These are phyloP conservation scores for Synanthedon vespiformis DNA, from an alignment of 2,888 invertebrate species.

Conservation along the genomic window DNA sequence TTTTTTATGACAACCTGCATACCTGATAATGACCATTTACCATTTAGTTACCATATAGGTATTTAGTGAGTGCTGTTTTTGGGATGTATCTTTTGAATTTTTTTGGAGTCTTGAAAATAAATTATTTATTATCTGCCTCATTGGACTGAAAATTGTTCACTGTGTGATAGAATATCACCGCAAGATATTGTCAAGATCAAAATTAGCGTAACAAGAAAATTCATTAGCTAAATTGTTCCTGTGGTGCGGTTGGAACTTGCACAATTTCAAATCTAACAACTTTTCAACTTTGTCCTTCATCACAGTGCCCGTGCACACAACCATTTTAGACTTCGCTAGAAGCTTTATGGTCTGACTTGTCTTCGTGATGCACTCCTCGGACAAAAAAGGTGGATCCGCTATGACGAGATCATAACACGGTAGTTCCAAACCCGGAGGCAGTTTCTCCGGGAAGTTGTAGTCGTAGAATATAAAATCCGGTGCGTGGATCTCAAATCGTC, in stretches of 20 bases:
- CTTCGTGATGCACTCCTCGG: constrained; percentile 91
- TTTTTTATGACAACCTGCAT: too few relatives aligned
- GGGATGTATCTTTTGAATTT: not conserved
- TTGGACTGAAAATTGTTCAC: not conserved
- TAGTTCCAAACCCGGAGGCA: constrained; percentile 71
- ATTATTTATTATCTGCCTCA: not conserved
- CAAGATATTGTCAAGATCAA: constrained; percentile 72
- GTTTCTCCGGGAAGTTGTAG: constrained; percentile 81
- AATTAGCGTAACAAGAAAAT: constrained; percentile 92
- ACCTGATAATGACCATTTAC: too few relatives aligned
- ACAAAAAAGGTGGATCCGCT: constrained; percentile 95
- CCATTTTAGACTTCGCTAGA: constrained; percentile 79
- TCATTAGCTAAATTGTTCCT: constrained; percentile 92
- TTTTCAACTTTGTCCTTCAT: constrained; percentile 79
- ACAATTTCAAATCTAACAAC: constrained; percentile 74
- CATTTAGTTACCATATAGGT: too few relatives aligned
- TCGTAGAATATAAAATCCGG: constrained; percentile 88
- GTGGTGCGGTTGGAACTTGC: constrained; percentile 83
- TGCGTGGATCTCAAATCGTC: constrained; percentile 82
- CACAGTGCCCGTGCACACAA: constrained; percentile 89
- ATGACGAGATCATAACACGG: constrained; percentile 83
- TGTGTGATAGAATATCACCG: too few relatives aligned
- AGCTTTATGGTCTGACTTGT: constrained; percentile 81
- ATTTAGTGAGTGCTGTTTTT: too few relatives aligned
- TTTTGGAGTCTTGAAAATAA: not conserved